A percentile compares a stretch with the other conserved stretches of the same genome.
Evolutionary conservation across 2,113 vertebrate species (phyloP).

Genomic region (Dermatemys mawii): DNA sequence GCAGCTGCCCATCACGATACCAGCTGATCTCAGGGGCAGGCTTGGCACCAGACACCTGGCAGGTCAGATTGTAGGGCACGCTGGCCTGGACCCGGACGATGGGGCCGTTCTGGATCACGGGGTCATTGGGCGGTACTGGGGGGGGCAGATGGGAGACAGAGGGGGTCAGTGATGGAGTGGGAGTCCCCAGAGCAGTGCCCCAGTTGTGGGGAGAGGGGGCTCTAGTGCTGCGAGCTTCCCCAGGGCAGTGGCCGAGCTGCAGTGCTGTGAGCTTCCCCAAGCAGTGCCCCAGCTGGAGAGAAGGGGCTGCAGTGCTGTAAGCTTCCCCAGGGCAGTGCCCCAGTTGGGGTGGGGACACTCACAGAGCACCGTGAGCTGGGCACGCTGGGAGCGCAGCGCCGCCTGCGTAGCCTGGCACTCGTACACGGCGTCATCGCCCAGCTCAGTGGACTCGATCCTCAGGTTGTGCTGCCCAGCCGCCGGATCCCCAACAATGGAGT

Average conservation of each 20-base stretch:
- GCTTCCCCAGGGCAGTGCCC: not conserved
- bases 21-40: slow-evolving; percentile 90
- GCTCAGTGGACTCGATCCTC: slow-evolving; percentile 86
- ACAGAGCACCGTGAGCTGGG: slow-evolving; percentile 88
- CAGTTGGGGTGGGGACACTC: slow-evolving; percentile 39
- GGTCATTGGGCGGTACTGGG: slow-evolving; percentile 87
- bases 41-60: slow-evolving; percentile 84
- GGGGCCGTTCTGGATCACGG: slow-evolving; percentile 86
- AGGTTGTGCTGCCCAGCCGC: slow-evolving; percentile 89
- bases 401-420: slow-evolving; percentile 94
- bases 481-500: slow-evolving; percentile 87
- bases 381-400: slow-evolving; percentile 87
- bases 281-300: too few relatives aligned
- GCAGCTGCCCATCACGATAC: slow-evolving; percentile 88
- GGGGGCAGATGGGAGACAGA: not conserved
- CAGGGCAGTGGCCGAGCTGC: too few relatives aligned
- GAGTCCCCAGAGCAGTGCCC: not conserved
- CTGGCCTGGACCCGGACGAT: slow-evolving; percentile 87
- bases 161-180: not conserved
- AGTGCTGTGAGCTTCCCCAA: too few relatives aligned
- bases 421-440: slow-evolving; percentile 88
- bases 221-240: too few relatives aligned
- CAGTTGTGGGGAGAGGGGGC: not conserved
- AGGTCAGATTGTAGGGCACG: slow-evolving; percentile 87
- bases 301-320: not conserved